Base-by-base conservation (phyloP, 2,113 vertebrate genomes). In the Labeo rohita region DNA sequence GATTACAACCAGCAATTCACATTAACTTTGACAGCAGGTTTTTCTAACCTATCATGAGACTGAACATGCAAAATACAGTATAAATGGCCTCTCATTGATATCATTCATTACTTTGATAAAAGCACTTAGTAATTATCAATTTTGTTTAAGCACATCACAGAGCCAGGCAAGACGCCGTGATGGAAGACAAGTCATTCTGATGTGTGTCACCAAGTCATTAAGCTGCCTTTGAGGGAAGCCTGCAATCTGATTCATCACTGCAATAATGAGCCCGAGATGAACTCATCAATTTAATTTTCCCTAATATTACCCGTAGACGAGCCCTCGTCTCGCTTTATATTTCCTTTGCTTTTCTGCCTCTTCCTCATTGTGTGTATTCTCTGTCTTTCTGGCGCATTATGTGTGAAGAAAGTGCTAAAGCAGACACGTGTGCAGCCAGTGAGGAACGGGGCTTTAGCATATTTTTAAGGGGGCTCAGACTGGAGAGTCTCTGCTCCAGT, bases 161-260 rank as follows among this genome's bases (percentile, higher is more conserved):
- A 90, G 90, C 89, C 89, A 89, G 89, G 91, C 89, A 90, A 85
- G 89, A 87, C 73, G 77, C 91, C 66, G 92, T 94, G 95, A 95
- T 94, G 92, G 92, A 92, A 89, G 92, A 89, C 85, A 65, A 87
- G 92, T 91, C 90, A 89, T 91, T 94, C 92, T 91, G 89, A 93
- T 93, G 92, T 92, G 92, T 92, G 93, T 93, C 93, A 91, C 90
- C 89, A 92, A 95, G 91, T 94, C 93, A 95, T 95, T 95, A 95
- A 92, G 92, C 90, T 75, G 93, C 92, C 92, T 95, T 93, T 94
- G 92, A 93, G 92, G 92, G 92, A 93, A 94, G 92, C 92, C 88
- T 84, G 92, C 92, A 90, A 92, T 95, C 92, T 93, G 94, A 94
- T 95, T 93, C 92, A 94, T 95, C 93, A 93, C 90, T 89, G 88